Evolutionary conservation across 2,888 invertebrate species (phyloP).

Genomic region (Acanthosepion esculentum): DNA sequence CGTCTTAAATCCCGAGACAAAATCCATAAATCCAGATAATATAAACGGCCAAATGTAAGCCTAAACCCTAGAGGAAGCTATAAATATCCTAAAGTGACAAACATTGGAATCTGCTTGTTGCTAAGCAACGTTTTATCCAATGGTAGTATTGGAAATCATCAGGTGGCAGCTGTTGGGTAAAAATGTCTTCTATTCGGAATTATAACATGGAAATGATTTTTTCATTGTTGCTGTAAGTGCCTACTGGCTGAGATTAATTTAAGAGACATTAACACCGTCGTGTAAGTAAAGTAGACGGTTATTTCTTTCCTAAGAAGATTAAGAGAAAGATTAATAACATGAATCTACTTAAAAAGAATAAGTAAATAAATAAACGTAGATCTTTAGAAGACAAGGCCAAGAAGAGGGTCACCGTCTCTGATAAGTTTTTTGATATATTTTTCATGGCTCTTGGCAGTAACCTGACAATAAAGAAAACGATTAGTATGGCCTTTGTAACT

Average conservation of each 20-base stretch:
- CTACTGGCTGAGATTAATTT: not conserved
- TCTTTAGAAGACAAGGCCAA: too few species aligned
- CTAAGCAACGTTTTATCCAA: not conserved
- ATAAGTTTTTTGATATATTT: too few species aligned
- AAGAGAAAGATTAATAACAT: not conserved
- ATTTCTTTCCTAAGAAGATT: not conserved
- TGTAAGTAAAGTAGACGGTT: not conserved
- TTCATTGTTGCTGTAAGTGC: not conserved
- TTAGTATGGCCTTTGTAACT: too few species aligned
- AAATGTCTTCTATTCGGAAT: not conserved
- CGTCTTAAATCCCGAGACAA: not conserved
- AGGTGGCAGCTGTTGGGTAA: not conserved
- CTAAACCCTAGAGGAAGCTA: not conserved
- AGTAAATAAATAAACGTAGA: too few species aligned
- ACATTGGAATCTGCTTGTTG: not conserved
- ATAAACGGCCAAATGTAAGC: not conserved
- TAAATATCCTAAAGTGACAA: conserved; percentile 6
- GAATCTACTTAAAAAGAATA: not conserved
- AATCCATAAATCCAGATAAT: not conserved
- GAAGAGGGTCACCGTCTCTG: too few species aligned
- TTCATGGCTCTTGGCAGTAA: too few species aligned
- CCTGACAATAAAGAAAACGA: too few species aligned
- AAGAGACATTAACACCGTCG: not conserved
- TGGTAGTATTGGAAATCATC: not conserved
- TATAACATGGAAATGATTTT: not conserved